Evolutionary conservation across 1,140 invertebrate genomes (phyloP), one percentile per base, ranked within the genome.

Genomic region (Apis florea): DNA sequence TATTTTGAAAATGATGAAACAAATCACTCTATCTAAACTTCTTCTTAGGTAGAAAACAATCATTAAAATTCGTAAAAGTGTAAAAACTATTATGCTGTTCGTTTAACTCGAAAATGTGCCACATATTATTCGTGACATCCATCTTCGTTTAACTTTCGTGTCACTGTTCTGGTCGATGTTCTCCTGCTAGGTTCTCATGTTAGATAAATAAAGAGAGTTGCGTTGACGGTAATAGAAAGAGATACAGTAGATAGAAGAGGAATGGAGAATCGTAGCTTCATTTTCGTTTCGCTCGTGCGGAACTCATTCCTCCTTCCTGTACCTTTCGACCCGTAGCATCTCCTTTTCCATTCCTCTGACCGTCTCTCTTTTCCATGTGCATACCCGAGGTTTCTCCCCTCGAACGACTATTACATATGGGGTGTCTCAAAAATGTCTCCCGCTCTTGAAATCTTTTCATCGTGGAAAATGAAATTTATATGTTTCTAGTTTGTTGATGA

Each of bases 21-120:
- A 68, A 24, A 11, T 13, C 12, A 1, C 10, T n/a, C 66, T 12
- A 3, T 21, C 12, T 17, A 26, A 31, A 26, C 19, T 53, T 9
- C 51, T 47, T 53, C n/a, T 19, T 15, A 15, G 8, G 47, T 51
- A 47, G 19, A 24, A 31, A 47, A 84, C 21, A 51, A 77, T 77
- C 72, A 71, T 73, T 70, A n/a, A 17, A 13, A 51, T 26, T 1
- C 1, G 17, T n/a, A n/a, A n/a, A 21, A 40, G 47, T 75, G 64
- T 66, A 87, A 84, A 86, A 86, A 82, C 13, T 73, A 61, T 54
- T 76, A 24, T 76, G 76, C 72, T 56, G 56, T 19, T 54, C 51
- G 78, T 61, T 88, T 88, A 87, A 82, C 78, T 88, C 58, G 85
- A 79, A 86, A 85, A 87, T 82, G 66, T 82, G 75, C 74, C 75